phyloP scores from a whole-genome alignment of 2,113 vertebrate genomes.

The Macrotis lagotis region DNA sequence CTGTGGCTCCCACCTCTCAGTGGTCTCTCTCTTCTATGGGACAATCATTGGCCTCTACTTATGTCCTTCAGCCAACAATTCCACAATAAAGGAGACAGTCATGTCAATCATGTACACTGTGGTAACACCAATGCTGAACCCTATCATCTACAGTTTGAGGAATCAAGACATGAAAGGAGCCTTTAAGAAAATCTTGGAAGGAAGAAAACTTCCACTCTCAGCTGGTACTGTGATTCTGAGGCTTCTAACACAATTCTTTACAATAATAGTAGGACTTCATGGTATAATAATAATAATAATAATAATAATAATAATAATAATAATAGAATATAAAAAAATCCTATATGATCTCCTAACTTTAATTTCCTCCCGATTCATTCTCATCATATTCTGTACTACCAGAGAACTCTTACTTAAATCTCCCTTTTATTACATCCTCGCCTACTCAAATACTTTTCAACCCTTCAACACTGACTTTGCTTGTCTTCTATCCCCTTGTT shows the following conservation, averaged over 20 bases:
- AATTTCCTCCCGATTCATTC: background rate
- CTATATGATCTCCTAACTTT: background rate
- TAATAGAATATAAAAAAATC: slow-evolving; percentile 31
- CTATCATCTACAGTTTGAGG: slow-evolving; percentile 68
- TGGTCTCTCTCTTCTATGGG: slow-evolving; percentile 72
- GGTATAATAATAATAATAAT: background rate
- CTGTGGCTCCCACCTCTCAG: slow-evolving; percentile 71
- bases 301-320: too few species aligned
- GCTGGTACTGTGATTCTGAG: background rate
- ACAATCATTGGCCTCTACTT: slow-evolving; percentile 56
- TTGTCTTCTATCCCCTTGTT: background rate
- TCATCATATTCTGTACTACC: background rate
- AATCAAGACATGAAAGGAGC: slow-evolving; percentile 69
- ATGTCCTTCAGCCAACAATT: slow-evolving; percentile 44
- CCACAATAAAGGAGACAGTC: slow-evolving; percentile 43
- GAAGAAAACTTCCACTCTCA: background rate
- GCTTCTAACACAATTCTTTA: background rate
- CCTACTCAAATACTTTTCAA: background rate
- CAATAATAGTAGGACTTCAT: background rate
- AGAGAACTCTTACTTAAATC: too few species aligned
- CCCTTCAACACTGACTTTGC: background rate
- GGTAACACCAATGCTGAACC: slow-evolving; percentile 68
- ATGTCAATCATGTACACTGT: slow-evolving; percentile 66
- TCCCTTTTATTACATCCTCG: background rate
- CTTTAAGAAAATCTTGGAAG: slow-evolving; percentile 27